These are phyloP conservation scores for Cancer borealis DNA, from an alignment of 2,888 invertebrate genomes.

Conservation along the genomic window DNA sequence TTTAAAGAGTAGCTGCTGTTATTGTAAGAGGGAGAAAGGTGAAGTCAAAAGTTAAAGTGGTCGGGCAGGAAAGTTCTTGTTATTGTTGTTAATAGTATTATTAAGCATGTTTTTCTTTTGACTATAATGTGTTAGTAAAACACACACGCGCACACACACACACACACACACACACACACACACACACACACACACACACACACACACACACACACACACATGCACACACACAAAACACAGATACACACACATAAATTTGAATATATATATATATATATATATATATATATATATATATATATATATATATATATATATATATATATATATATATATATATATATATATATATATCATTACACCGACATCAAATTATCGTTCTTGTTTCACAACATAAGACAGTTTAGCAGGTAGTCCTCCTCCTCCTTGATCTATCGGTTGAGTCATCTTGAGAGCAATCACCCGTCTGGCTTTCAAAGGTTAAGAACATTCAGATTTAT, in stretches of 20 bases:
- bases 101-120: neutral
- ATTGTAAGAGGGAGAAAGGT: neutral
- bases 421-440: neutral
- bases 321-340: slow-evolving; percentile 46
- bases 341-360: neutral
- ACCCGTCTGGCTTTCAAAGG: neutral
- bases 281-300: too few species aligned
- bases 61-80: neutral
- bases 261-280: too few species aligned
- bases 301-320: slow-evolving; percentile 23
- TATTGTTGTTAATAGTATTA: neutral
- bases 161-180: neutral
- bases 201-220: too few species aligned
- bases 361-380: neutral
- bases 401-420: neutral
- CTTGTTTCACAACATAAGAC: neutral
- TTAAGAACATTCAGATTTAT: neutral
- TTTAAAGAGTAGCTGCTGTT: neutral
- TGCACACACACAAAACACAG: too few species aligned
- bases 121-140: too few species aligned
- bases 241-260: too few species aligned
- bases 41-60: neutral
- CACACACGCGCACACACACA: neutral
- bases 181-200: too few species aligned
- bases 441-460: neutral